Percentiles rank a stretch among this genome's conserved stretches.
phyloP scores from a whole-genome alignment of 2,888 invertebrate species.

The Galerucella pusilla region DNA sequence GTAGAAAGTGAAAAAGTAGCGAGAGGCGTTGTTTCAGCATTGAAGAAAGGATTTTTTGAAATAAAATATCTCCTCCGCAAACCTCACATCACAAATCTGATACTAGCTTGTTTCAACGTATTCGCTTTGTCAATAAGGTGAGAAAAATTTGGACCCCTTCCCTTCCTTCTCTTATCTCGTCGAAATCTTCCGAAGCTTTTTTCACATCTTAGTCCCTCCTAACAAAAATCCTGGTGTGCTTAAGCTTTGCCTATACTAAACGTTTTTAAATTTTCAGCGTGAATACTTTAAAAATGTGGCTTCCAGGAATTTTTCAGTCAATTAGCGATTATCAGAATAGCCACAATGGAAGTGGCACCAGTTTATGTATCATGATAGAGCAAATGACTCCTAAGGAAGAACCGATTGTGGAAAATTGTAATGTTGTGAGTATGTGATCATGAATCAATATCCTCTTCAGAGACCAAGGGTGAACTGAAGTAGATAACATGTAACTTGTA shows the following conservation, averaged over 20 bases:
- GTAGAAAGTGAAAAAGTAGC: constrained; percentile 50
- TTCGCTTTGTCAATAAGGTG: constrained; percentile 76
- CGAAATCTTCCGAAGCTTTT: too few species aligned
- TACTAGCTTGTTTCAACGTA: constrained; percentile 73
- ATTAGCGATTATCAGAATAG: constrained; percentile 64
- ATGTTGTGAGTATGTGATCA: constrained; percentile 41
- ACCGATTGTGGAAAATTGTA: constrained; percentile 33
- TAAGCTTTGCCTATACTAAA: background rate
- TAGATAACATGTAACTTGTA: too few species aligned
- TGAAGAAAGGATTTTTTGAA: constrained; percentile 72
- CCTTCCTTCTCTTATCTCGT: too few species aligned
- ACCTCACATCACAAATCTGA: constrained; percentile 71
- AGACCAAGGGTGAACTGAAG: too few species aligned
- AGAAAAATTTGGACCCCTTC: constrained; percentile 38
- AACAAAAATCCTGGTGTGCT: too few species aligned
- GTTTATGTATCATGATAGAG: constrained; percentile 66
- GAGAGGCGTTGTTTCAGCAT: constrained; percentile 64
- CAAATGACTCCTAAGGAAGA: constrained; percentile 56
- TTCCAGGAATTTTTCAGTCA: constrained; percentile 85
- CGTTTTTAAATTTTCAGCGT: constrained; percentile 58
- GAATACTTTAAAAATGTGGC: constrained; percentile 87
- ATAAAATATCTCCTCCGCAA: constrained; percentile 73
- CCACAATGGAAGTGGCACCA: constrained; percentile 54
- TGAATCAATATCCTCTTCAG: too few species aligned
- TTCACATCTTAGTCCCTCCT: too few species aligned